Base-by-base conservation (phyloP, 1,140 invertebrate genomes). In the Heliconius congener region DNA sequence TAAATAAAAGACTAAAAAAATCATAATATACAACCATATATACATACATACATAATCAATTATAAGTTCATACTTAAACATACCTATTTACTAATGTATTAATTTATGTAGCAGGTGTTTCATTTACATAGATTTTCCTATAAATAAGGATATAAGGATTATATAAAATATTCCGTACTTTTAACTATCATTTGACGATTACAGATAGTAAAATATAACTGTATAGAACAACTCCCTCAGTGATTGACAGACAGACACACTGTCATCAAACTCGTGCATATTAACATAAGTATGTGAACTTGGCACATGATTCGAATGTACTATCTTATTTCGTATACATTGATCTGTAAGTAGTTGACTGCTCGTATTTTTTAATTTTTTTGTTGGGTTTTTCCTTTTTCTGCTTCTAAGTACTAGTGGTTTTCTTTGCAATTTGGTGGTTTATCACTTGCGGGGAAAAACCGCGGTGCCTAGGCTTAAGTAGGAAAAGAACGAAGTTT, bases 221-320 rank as follows among this genome's bases (percentile, higher is more conserved):
- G 27, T 66, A 30, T 27, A 66, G 11, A n/a, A 66, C 60, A 66
- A 66, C 16, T 5, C 23, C 23, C 60, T 3, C 9, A 27, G 11
- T 16, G 9, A 27, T 66, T 66, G 60, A 66, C 60, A 66, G 23
- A 66, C 60, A 60, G 23, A 66, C 60, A 60, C 55, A 60, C 57
- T 16, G 23, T 30, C 60, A 27, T 66, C 19, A 13, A 23, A 4
- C 23, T 16, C 9, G 3, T 23, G 11, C 23, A 18, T 66, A 66
- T 66, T 66, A 66, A 27, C 60, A 66, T 66, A 66, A 16, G 60
- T 27, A 66, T 66, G 27, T 66, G 60, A 66, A 66, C 27, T 66
- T 66, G 60, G 60, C 60, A 66, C 60, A 66, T 66, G 60, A 66
- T 11, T 9, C 8, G 60, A 66, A 66, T 66, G 11, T 60, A 27